These are phyloP conservation scores for Aphelenchoides avenae DNA, from an alignment of 1,140 invertebrate species.

Conservation along the genomic window DNA sequence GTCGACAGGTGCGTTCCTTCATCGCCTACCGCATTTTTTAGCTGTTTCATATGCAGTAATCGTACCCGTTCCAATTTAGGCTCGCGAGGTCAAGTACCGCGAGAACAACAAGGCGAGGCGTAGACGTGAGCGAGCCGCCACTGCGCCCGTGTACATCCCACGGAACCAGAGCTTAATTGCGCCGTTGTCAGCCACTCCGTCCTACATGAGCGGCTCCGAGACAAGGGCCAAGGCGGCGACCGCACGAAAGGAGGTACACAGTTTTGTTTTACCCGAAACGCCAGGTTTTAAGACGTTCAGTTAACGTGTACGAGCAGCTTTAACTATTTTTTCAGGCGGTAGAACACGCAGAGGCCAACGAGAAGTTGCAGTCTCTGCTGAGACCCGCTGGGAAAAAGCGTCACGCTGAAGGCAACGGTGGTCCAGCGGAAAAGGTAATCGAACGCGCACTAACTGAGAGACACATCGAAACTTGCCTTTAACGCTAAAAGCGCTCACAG, in stretches of 20 bases:
- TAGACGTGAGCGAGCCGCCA: not conserved
- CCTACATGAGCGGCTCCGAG: constrained; percentile 23
- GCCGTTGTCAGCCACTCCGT: constrained; percentile 5
- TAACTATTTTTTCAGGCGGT: constrained; percentile 2
- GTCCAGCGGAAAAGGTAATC: constrained; percentile 30
- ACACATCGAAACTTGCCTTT: not conserved
- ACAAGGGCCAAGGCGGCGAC: constrained; percentile 38
- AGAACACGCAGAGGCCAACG: constrained; percentile 12
- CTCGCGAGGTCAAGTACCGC: constrained; percentile 67
- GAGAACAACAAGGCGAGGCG: constrained; percentile 32
- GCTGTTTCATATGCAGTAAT: not conserved
- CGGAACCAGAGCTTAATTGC: constrained; percentile 26
- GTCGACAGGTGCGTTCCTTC: constrained; percentile 61
- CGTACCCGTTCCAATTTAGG: too few species aligned
- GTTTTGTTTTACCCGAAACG: not conserved
- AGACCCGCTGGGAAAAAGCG: constrained; percentile 28
- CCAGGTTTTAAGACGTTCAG: too few species aligned
- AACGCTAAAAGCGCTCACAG: constrained; percentile 1
- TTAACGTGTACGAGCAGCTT: not conserved
- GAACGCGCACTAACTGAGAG: not conserved
- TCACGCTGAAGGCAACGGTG: constrained; percentile 2
- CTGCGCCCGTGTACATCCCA: constrained; percentile 16
- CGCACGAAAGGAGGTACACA: constrained; percentile 36
- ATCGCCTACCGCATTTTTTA: not conserved
- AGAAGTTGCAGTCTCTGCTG: constrained; percentile 27